Conservation (phyloP, 2,888 invertebrate species). For the Sialis fuliginosa region DNA sequence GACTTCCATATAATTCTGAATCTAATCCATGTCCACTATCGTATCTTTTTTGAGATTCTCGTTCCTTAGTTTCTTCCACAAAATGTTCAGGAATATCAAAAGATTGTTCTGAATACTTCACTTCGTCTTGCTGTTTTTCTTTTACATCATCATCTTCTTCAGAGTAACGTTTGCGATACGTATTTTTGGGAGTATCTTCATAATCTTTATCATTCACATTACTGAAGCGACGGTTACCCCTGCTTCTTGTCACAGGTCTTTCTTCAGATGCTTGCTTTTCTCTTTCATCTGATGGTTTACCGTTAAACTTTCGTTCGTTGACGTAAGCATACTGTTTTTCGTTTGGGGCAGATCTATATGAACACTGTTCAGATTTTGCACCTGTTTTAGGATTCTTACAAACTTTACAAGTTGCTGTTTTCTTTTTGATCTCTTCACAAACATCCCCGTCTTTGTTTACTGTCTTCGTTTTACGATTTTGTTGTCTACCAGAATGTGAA, state of each 20-base stretch:
- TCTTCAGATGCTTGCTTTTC: conserved; percentile 3
- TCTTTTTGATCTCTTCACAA: conserved; percentile 43
- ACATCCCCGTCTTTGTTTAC: conserved; percentile 2
- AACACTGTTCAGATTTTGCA: conserved; percentile 62
- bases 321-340: conserved; percentile 52
- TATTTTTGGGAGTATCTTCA: neutral
- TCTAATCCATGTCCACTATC: conserved; percentile 9
- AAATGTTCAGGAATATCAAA: conserved; percentile 18
- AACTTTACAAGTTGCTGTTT: conserved; percentile 49
- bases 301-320: conserved; percentile 42
- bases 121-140: conserved; percentile 11
- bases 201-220: conserved; percentile 5
- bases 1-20: conserved; percentile 12
- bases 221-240: neutral
- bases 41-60: conserved; percentile 8
- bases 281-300: conserved; percentile 8
- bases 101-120: conserved; percentile 13
- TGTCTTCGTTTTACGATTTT: conserved; percentile 2
- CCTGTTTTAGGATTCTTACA: conserved; percentile 60
- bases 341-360: conserved; percentile 54
- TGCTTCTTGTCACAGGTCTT: conserved; percentile 5
- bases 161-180: conserved; percentile 4
- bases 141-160: neutral
- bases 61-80: conserved; percentile 13
- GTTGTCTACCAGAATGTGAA: conserved; percentile 5